phyloP scores from a whole-genome alignment of 2,797 vertebrate genomes.

The Mico argentatus region DNA sequence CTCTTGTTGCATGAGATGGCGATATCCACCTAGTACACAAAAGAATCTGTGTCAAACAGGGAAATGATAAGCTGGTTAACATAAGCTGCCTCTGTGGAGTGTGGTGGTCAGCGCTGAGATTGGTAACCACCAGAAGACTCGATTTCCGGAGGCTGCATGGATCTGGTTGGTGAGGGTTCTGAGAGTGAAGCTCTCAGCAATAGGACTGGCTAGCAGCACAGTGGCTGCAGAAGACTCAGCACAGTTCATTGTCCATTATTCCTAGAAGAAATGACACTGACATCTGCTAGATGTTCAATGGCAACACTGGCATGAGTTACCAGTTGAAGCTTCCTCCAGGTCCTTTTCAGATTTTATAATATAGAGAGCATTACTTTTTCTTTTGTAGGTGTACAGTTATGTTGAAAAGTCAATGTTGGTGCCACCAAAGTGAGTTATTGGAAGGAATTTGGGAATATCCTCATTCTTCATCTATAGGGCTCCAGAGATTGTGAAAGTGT shows the following conservation, averaged over 20 bases:
- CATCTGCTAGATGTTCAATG: not conserved
- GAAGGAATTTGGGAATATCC: not conserved
- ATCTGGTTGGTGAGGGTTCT: not conserved
- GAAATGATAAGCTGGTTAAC: not conserved
- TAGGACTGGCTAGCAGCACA: not conserved
- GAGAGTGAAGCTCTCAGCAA: not conserved
- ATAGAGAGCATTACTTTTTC: not conserved
- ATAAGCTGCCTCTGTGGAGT: not conserved
- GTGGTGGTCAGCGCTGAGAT: not conserved
- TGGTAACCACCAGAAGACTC: not conserved
- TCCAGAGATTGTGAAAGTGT: not conserved
- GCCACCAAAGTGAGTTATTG: too few relatives aligned
- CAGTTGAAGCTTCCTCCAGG: not conserved
- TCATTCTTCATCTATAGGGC: not conserved
- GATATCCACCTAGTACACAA: not conserved
- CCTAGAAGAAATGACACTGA: not conserved
- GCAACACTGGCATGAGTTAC: not conserved
- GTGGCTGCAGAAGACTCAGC: too few relatives aligned
- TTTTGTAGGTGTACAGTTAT: not conserved
- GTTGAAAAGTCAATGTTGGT: not conserved
- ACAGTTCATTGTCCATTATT: not conserved
- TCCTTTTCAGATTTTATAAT: not conserved
- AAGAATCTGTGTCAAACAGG: not conserved
- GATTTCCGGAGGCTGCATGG: not conserved
- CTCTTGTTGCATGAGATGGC: not conserved